Base-by-base conservation (phyloP, 2,113 vertebrate genomes). In the Myxocyprinus asiaticus region DNA sequence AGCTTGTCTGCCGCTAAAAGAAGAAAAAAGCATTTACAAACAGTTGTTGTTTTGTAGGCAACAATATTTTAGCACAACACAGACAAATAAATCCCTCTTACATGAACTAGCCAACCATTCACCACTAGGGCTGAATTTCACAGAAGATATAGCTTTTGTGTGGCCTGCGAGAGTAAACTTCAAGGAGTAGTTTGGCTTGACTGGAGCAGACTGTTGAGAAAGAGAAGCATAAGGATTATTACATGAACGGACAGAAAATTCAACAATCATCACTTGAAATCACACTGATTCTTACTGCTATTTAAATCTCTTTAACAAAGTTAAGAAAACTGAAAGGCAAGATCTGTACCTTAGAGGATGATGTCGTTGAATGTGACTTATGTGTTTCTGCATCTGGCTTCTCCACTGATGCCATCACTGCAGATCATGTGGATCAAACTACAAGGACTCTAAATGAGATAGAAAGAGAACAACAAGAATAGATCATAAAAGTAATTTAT, bases 91-190 rank as follows among this genome's bases (percentile, higher is more conserved):
- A 33, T 33, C 22, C 22, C 22, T 33, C 98, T 94, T 85, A 99
- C 98, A 99, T 4, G 98, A 99, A 87, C 97, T 99, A 66, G 97
- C 96, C 7, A 99, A 93, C 98, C 98, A 99, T 84, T 99, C 98
- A 76, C 97, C 98, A 0, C 97, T 99, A 0, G 98, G 98, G 79
- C 98, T 99, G 88, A 99, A 99, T 66, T 99, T 99, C 81, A 99
- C 97, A 0, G 98, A 99, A 7, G 98, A 99, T 73, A 99, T 97
- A 0, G 98, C 98, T 84, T 99, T 99, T 0, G 98, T 99, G 87
- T 99, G 98, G 78, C 98, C 98, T 0, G 98, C 98, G 88, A 99
- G 80, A 0, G 98, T 99, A 91, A 99, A 99, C 58, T 99, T 99
- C n/a, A 99, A 88, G 47, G 96, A 96, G 66, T 99, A 99, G 90